Evolutionary conservation across 2,888 invertebrate species (phyloP), one percentile per base, ranked within the genome.

Genomic region (Pollenia angustigena): DNA sequence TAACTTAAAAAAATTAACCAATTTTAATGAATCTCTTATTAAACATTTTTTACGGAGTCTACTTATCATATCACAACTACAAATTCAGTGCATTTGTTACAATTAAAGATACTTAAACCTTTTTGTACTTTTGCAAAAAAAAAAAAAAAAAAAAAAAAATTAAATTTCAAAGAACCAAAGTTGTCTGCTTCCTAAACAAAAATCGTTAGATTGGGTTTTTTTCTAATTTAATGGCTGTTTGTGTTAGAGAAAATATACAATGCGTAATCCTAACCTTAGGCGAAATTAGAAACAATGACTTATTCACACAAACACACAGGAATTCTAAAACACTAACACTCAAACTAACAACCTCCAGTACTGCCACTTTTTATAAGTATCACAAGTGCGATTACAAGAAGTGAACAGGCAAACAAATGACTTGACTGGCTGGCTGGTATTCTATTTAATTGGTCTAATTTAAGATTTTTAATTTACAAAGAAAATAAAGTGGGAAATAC

Each of bases 391-490:
- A 52, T 79, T 68, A 81, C 48, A 60, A 14, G 23, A 42, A 52
- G 50, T 48, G 14, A 50, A 40, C 18, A 0, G 40, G 8, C 14
- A 42, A 72, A 71, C 14, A 18, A 82, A 42, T 10, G 18, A 58
- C 69, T 62, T 84, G 48, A 23, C 40, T 40, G 58, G 54, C 14
- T 76, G 75, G 52, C 62, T 74, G 69, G 54, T 87, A 88, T 89
- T 89, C 88, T 87, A 89, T 89, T 89, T 90, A 90, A 90, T 90
- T 90, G 90, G 89, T 89, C 89, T 90, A 90, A 90, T 90, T 90
- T 90, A 90, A 89, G 89, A 89, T 90, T 90, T 90, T 90, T 89
- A 89, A 90, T 90, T 90, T 90, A 89, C 88, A 89, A 87, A 88
- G 79, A 83, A 88, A 87, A 87, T 86, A 84, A 82, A 87, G 86